phyloP scores from a whole-genome alignment of 2,888 invertebrate species.

The Acronicta aceris region DNA sequence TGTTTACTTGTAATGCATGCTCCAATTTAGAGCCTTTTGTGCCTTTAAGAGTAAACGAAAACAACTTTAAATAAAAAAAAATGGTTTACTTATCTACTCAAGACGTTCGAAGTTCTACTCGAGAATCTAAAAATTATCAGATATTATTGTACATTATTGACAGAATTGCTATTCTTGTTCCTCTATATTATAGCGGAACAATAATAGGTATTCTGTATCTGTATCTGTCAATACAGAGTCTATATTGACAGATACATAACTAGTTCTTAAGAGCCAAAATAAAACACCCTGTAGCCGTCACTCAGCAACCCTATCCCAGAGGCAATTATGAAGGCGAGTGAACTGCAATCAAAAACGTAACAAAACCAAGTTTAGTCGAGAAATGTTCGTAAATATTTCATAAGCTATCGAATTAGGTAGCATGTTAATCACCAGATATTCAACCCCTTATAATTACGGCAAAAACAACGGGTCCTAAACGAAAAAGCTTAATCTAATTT shows the following conservation, averaged over 20 bases:
- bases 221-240: too few relatives aligned
- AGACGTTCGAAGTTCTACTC: too few relatives aligned
- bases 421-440: conserved; percentile 63
- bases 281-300: conserved; percentile 63
- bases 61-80: too few relatives aligned
- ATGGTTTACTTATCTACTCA: too few relatives aligned
- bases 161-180: too few relatives aligned
- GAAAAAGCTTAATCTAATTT: conserved; percentile 85
- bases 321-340: conserved; percentile 86
- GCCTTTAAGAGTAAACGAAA: too few relatives aligned
- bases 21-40: too few relatives aligned
- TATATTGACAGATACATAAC: not conserved
- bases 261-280: not conserved
- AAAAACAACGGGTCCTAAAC: conserved; percentile 77
- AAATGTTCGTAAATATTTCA: conserved; percentile 83
- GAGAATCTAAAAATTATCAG: too few relatives aligned
- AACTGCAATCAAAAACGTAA: conserved; percentile 87
- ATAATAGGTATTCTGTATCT: too few relatives aligned
- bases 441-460: conserved; percentile 77
- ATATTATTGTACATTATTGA: too few relatives aligned
- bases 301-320: conserved; percentile 82
- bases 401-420: conserved; percentile 82
- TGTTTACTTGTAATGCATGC: too few relatives aligned
- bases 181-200: too few relatives aligned
- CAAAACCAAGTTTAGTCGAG: conserved; percentile 82